Conservation (phyloP, 2,113 vertebrate species). For the Galbula dea region DNA sequence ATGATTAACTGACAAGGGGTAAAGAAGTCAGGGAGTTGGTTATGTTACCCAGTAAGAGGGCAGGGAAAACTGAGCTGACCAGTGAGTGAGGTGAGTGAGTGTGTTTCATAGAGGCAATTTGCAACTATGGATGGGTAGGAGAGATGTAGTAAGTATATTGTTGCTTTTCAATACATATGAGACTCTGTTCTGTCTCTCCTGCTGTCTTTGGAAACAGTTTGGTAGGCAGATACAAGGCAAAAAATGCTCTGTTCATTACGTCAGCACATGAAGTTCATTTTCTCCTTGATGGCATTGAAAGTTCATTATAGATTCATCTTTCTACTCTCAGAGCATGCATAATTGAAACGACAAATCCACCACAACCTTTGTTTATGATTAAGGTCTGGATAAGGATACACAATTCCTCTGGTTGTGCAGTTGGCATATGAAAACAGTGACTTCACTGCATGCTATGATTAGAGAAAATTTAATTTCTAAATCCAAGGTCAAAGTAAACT, state of each 20-base stretch:
- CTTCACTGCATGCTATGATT: not conserved
- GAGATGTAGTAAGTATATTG: not conserved
- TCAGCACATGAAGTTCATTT: not conserved
- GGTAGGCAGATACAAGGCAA: not conserved
- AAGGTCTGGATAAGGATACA: not conserved
- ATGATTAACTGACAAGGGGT: not conserved
- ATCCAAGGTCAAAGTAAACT: not conserved
- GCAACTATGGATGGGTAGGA: not conserved
- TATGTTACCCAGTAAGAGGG: not conserved
- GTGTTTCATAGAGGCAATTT: not conserved
- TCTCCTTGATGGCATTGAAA: constrained; percentile 28
- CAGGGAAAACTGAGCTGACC: not conserved
- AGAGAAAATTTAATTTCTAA: not conserved
- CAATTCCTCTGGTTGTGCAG: not conserved
- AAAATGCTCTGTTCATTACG: not conserved
- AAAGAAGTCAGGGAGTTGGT: not conserved
- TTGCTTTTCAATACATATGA: not conserved
- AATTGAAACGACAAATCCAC: constrained; percentile 9
- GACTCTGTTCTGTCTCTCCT: not conserved
- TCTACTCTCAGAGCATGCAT: constrained; percentile 20
- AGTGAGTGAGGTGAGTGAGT: not conserved
- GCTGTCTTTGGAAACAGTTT: not conserved
- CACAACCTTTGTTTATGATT: not conserved
- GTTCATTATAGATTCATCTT: constrained; percentile 38
- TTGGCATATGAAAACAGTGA: not conserved